Evolutionary conservation across 2,888 invertebrate genomes (phyloP).

Genomic region (Imbricaverruca yamaguchii): DNA sequence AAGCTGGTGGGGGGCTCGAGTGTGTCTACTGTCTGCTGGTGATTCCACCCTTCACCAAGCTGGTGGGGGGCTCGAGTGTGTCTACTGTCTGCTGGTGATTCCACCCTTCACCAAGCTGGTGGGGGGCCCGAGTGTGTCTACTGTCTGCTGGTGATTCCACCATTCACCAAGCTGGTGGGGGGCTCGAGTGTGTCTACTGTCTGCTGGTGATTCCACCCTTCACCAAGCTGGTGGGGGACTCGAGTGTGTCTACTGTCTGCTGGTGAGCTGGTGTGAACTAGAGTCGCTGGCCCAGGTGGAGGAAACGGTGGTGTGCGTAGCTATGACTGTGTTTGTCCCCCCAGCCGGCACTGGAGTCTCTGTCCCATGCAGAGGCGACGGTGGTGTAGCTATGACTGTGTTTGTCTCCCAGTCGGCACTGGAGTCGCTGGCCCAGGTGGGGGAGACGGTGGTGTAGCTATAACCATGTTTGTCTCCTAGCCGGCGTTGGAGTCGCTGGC

Average conservation of each 20-base stretch:
- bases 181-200: too few relatives aligned
- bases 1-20: too few relatives aligned
- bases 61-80: too few relatives aligned
- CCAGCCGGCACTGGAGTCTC: slow-evolving; percentile 93
- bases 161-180: too few relatives aligned
- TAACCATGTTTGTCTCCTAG: slow-evolving; percentile 36
- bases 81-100: too few relatives aligned
- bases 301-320: slow-evolving; percentile 93
- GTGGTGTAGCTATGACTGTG: too few relatives aligned
- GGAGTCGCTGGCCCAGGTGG: slow-evolving; percentile 94
- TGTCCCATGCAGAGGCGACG: slow-evolving; percentile 40
- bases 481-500: slow-evolving; percentile 94
- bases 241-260: slow-evolving; percentile 86
- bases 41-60: too few relatives aligned
- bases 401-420: slow-evolving; percentile 60
- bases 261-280: slow-evolving; percentile 45
- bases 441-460: slow-evolving; percentile 86
- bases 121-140: slow-evolving; percentile 95
- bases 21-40: too few relatives aligned
- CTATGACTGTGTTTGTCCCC: too few relatives aligned
- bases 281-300: slow-evolving; percentile 97
- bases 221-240: slow-evolving; percentile 93
- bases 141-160: slow-evolving; percentile 75
- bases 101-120: slow-evolving; percentile 79
- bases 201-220: slow-evolving; percentile 52